A percentile compares a stretch with the other conserved stretches of the same genome.
phyloP scores from a whole-genome alignment of 2,797 vertebrate species.

The Acestrorhynchus altus region DNA sequence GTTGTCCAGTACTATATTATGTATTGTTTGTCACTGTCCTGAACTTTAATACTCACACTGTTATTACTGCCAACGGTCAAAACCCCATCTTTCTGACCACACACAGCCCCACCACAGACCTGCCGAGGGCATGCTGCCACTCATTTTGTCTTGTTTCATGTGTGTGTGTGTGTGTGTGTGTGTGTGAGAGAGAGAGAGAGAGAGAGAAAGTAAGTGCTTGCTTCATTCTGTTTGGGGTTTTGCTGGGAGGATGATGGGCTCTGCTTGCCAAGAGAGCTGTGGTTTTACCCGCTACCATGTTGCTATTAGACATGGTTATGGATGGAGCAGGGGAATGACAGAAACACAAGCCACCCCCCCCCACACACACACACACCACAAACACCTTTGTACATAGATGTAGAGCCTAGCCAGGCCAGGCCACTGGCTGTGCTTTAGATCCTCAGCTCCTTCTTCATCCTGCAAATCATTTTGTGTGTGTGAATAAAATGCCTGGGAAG shows the following conservation, averaged over 20 bases:
- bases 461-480: slow-evolving; percentile 57
- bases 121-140: background rate
- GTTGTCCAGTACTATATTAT: too few relatives aligned
- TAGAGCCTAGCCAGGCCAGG: slow-evolving; percentile 48
- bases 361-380: slow-evolving; percentile 16
- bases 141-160: slow-evolving; percentile 21
- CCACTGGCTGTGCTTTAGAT: slow-evolving; percentile 46
- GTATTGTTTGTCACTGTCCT: too few relatives aligned
- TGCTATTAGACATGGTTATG: slow-evolving; percentile 62
- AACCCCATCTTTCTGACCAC: background rate
- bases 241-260: slow-evolving; percentile 17
- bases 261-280: slow-evolving; percentile 57
- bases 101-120: background rate
- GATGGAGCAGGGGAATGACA: slow-evolving; percentile 55
- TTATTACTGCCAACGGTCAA: too few relatives aligned
- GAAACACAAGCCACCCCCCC: slow-evolving; percentile 53
- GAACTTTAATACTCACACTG: too few relatives aligned
- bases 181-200: slow-evolving; percentile 11
- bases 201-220: slow-evolving; percentile 8
- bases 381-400: slow-evolving; percentile 24
- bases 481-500: slow-evolving; percentile 51
- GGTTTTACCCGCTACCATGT: slow-evolving; percentile 57
- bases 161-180: slow-evolving; percentile 10
- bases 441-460: slow-evolving; percentile 40
- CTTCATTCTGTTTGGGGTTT: slow-evolving; percentile 43